Conservation (phyloP, 53 echinoderm and acorn worm genomes). For the Stichopus horrens region DNA sequence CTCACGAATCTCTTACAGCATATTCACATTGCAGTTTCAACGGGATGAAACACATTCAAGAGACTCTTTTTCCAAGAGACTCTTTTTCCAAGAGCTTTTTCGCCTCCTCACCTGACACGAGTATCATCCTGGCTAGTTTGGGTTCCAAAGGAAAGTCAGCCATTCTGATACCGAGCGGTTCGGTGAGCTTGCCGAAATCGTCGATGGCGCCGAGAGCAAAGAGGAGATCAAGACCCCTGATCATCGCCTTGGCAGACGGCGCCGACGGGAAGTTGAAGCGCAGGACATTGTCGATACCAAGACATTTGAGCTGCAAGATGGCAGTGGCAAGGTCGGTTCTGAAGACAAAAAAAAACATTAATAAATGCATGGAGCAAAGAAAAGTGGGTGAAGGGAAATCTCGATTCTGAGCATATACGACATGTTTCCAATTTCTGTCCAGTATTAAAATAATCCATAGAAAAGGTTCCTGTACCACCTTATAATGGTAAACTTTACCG, state of each 20-base stretch:
- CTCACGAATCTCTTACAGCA: no score
- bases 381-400: neutral
- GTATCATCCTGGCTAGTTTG: slow-evolving; percentile 91
- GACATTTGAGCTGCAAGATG: slow-evolving; percentile 92
- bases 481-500: no score
- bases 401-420: no score
- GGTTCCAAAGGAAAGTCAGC: slow-evolving; percentile 94
- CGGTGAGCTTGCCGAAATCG: slow-evolving; percentile 83
- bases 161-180: slow-evolving; percentile 91
- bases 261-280: slow-evolving; percentile 94
- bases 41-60: no score
- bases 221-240: slow-evolving; percentile 86
- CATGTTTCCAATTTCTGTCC: no score
- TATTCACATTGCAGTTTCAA: neutral
- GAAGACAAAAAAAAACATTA: neutral
- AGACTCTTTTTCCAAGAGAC: neutral
- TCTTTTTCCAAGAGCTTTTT: neutral
- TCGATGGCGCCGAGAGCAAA: slow-evolving; percentile 92
- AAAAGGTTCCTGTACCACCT: no score
- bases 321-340: slow-evolving; percentile 88
- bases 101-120: slow-evolving; percentile 74
- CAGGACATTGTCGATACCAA: slow-evolving; percentile 95
- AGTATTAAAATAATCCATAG: no score
- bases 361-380: neutral
- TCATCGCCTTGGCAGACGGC: slow-evolving; percentile 91